phyloP scores from a whole-genome alignment of 1,140 invertebrate genomes.

The Copidosoma floridanum region DNA sequence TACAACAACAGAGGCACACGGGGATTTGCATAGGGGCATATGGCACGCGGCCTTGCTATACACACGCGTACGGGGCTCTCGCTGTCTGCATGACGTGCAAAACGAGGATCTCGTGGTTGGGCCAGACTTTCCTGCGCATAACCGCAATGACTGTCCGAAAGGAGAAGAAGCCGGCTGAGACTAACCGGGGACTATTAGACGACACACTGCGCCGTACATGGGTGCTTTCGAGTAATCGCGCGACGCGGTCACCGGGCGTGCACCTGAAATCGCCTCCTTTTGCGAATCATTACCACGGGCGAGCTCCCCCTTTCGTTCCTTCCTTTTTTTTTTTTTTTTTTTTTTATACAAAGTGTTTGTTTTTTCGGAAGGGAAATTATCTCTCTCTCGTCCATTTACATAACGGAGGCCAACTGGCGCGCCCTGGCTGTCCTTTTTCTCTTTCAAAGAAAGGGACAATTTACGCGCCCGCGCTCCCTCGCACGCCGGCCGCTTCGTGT shows the following conservation, averaged over 20 bases:
- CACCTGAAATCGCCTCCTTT: no score
- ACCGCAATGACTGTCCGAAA: conserved; percentile 37
- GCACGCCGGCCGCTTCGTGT: no score
- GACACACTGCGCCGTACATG: no score
- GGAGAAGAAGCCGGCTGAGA: background rate
- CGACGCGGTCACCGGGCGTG: no score
- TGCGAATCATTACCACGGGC: conserved; percentile 5
- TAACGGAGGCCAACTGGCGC: conserved; percentile 20
- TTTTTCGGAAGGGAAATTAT: background rate
- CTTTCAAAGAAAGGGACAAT: conserved; percentile 20
- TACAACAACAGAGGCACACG: background rate
- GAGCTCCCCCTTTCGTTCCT: background rate
- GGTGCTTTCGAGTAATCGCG: no score
- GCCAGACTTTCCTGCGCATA: no score
- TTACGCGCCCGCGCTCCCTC: background rate
- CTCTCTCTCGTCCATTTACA: conserved; percentile 6
- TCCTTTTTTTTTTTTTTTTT: conserved; percentile 7
- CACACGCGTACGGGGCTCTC: no score
- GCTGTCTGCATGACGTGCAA: conserved; percentile 31
- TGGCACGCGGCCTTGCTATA: conserved; percentile 39
- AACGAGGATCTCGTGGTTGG: conserved; percentile 31
- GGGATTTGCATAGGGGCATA: conserved; percentile 41
- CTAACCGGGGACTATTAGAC: no score
- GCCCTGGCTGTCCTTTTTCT: conserved; percentile 19
- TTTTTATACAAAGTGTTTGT: background rate